Percentiles rank a stretch among this genome's conserved stretches.
Evolutionary conservation across 2,113 vertebrate species (phyloP).

Genomic region (Strix uralensis): DNA sequence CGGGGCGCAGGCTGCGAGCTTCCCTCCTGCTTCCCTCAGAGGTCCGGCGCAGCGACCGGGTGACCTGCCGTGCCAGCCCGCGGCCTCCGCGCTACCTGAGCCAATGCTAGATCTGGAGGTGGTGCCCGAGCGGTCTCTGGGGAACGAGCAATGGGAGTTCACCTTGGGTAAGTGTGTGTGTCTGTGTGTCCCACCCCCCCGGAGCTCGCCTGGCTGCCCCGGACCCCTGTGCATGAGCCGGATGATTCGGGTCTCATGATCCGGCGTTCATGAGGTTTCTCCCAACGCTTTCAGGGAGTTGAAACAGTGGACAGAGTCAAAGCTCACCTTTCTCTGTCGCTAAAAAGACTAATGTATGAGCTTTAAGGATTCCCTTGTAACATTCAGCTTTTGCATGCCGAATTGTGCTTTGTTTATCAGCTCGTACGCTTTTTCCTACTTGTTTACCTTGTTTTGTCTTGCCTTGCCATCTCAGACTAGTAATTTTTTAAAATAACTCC

Average conservation of each 20-base stretch:
- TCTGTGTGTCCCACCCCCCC: not conserved
- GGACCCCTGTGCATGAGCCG: not conserved
- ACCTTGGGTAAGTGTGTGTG: constrained; percentile 84
- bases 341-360: not conserved
- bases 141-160: constrained; percentile 99
- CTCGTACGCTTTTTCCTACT: not conserved
- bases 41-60: constrained; percentile 24
- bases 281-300: not conserved
- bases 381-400: accelerated
- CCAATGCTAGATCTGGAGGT: constrained; percentile 99
- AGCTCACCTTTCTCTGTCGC: not conserved
- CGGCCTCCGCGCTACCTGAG: constrained; percentile 72
- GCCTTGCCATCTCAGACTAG: not conserved
- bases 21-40: not conserved
- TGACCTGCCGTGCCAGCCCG: constrained; percentile 30
- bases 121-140: constrained; percentile 97
- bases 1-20: not conserved
- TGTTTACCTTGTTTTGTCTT: not conserved
- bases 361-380: not conserved
- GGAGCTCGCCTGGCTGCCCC: not conserved
- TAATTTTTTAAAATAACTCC: not conserved
- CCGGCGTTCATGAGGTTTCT: accelerated
- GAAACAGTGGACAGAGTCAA: not conserved
- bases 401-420: not conserved
- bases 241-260: accelerated